A percentile compares a stretch with the other conserved stretches of the same genome.
Conservation (phyloP, 2,797 vertebrate genomes). For the Smutsia temminckii region DNA sequence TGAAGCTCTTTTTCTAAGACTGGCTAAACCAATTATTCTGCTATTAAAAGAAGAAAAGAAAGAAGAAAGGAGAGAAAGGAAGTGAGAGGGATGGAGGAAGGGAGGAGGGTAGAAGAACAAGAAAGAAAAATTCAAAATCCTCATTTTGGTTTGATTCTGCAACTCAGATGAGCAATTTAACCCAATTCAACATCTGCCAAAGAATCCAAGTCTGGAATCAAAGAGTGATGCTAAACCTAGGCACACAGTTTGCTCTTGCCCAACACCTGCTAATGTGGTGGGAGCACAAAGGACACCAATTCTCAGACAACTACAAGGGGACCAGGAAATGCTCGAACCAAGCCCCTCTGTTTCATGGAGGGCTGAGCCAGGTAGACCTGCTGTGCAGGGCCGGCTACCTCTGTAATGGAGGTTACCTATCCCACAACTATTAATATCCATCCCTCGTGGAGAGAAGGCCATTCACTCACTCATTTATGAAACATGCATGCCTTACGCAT, state of each 20-base stretch:
- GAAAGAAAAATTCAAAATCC: not conserved
- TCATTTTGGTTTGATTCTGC: conserved; percentile 33
- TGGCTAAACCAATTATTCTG: conserved; percentile 4
- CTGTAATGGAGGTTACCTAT: not conserved
- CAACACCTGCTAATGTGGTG: not conserved
- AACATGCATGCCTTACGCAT: not conserved
- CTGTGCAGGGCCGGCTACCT: not conserved
- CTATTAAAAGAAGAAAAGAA: not conserved
- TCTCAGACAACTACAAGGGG: not conserved
- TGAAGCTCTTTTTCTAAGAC: not conserved
- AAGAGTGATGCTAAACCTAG: conserved; percentile 23
- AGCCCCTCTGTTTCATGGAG: not conserved
- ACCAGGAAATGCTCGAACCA: not conserved
- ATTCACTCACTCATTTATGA: not conserved
- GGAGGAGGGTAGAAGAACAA: no score
- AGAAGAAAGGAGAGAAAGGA: not conserved
- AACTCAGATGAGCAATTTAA: conserved; percentile 45
- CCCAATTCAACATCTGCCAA: conserved; percentile 39
- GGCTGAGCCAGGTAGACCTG: not conserved
- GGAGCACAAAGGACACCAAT: not conserved
- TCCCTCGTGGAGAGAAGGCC: not conserved
- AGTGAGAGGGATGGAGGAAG: not conserved
- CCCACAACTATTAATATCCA: not conserved
- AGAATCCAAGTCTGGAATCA: conserved; percentile 36
- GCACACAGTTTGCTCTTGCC: not conserved